These are phyloP conservation scores for Leptobrachium ailaonicum DNA, from an alignment of 2,113 vertebrate species.

Conservation along the genomic window DNA sequence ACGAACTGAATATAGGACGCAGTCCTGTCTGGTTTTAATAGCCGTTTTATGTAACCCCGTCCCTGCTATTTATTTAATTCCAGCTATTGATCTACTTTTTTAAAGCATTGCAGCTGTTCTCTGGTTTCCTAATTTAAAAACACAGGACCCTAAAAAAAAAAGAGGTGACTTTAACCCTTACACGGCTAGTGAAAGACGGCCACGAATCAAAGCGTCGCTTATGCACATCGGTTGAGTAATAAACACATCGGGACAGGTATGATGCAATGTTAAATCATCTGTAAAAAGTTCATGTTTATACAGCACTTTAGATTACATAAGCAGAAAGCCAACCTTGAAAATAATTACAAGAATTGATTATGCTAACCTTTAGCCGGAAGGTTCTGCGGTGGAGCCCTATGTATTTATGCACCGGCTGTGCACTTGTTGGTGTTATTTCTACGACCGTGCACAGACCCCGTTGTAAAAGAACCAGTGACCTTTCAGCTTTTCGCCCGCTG, in stretches of 20 bases:
- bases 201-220: slow-evolving; percentile 18
- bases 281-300: slow-evolving; percentile 25
- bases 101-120: background rate
- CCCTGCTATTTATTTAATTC: background rate
- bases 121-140: background rate
- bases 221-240: background rate
- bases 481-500: background rate
- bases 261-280: slow-evolving; percentile 28
- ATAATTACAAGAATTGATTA: slow-evolving; percentile 43
- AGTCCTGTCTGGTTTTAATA: too few species aligned
- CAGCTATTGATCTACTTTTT: background rate
- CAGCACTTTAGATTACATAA: slow-evolving; percentile 40
- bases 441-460: background rate
- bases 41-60: background rate
- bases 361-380: slow-evolving; percentile 39
- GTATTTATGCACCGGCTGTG: slow-evolving; percentile 18
- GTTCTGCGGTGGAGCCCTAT: slow-evolving; percentile 26
- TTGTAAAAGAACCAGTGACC: slow-evolving; percentile 15
- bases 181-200: background rate
- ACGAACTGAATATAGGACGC: too few species aligned
- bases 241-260: slow-evolving; percentile 26
- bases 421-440: slow-evolving; percentile 2
- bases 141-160: too few species aligned
- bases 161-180: too few species aligned
- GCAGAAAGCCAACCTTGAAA: slow-evolving; percentile 36